Evolutionary conservation across 1,140 invertebrate genomes (phyloP).

Genomic region (Drosophila kikkawai): DNA sequence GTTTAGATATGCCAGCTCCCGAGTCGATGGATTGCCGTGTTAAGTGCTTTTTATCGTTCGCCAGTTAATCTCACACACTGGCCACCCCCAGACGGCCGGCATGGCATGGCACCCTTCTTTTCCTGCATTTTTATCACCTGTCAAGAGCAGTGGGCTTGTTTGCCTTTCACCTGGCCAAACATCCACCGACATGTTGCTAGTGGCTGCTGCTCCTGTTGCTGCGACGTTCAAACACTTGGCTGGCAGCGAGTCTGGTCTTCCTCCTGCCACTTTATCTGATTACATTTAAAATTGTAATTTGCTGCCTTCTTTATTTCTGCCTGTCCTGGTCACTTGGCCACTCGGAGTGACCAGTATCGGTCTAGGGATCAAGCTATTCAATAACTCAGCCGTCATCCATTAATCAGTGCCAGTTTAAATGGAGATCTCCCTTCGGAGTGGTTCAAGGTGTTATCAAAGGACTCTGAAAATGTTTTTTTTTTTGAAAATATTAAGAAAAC

Average conservation of each 20-base stretch:
- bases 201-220: slow-evolving; percentile 27
- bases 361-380: slow-evolving; percentile 78
- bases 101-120: not conserved
- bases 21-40: slow-evolving; percentile 78
- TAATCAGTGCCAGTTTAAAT: slow-evolving; percentile 50
- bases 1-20: slow-evolving; percentile 67
- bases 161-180: slow-evolving; percentile 54
- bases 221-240: slow-evolving; percentile 36
- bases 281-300: slow-evolving; percentile 85
- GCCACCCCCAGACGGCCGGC: not conserved
- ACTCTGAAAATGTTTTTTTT: not conserved
- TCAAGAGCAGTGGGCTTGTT: slow-evolving; percentile 60
- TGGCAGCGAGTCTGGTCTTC: slow-evolving; percentile 1
- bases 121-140: slow-evolving; percentile 81
- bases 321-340: slow-evolving; percentile 37
- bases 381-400: slow-evolving; percentile 48
- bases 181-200: slow-evolving; percentile 34
- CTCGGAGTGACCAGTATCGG: slow-evolving; percentile 54
- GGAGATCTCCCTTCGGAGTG: not conserved
- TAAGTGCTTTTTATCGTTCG: slow-evolving; percentile 81
- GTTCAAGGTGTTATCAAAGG: not conserved
- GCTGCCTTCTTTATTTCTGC: slow-evolving; percentile 58
- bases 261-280: slow-evolving; percentile 85
- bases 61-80: slow-evolving; percentile 77
- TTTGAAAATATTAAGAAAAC: not conserved